Base-by-base conservation (phyloP, 1,140 invertebrate species). In the Drosophila insularis region DNA sequence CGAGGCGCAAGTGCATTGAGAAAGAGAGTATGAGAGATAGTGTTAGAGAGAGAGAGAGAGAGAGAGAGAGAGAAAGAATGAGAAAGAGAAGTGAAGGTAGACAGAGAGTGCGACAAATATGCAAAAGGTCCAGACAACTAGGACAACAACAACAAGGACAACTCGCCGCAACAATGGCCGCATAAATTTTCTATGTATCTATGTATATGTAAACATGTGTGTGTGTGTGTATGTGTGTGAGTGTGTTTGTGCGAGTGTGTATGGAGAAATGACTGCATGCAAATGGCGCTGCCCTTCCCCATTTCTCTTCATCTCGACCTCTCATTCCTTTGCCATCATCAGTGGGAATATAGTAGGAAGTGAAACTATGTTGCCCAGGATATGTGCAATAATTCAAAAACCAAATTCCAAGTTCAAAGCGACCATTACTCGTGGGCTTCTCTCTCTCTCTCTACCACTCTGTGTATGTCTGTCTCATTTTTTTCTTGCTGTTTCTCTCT, bases 361-460 rank as follows among this genome's bases (percentile, higher is more conserved):
- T 90, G 81, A 90, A 90, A 90, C 87, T 90, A 90, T 90, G 87
- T 87, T 86, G 81, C 78, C 77, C 80, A 84, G 78, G 76, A 90
- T 84, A 82, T 80, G 80, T 80, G 79, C 74, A 86, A 91, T 91
- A 90, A 90, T 87, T 90, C 89, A 87, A 90, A 90, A 85, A 73
- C 69, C 43, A 71, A 90, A 81, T 90, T 89, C 89, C 89, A 91
- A 91, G 89, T 91, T 91, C 89, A 91, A 91, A 91, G 89, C 85
- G 77, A 71, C 89, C 89, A 91, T 90, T 89, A 91, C 81, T 91
- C 80, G 80, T 80, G 68, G 35, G 54, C 43, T 71, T 40, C 68
- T 63, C 31, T 63, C 17, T 37, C n/a, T 19, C 53, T 56, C 68
- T 66, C 74, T n/a, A n/a, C 7, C 66, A 11, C 68, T 75, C 62